A percentile compares a stretch with the other conserved stretches of the same genome.
Evolutionary conservation across 2,113 vertebrate genomes (phyloP).

Genomic region (Zapus hudsonius): DNA sequence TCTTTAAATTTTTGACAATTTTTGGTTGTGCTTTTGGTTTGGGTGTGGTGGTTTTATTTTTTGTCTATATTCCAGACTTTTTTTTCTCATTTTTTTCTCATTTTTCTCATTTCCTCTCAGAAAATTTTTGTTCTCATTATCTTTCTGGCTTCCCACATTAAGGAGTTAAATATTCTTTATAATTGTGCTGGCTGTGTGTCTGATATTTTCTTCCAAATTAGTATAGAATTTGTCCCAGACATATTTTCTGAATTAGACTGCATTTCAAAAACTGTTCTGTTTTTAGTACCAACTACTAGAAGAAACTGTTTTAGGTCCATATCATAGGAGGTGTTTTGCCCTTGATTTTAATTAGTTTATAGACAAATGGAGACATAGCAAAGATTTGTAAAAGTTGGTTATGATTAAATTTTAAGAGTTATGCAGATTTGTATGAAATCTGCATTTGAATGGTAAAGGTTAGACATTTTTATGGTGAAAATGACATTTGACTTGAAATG

Average conservation of each 20-base stretch:
- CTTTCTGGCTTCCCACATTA: neutral
- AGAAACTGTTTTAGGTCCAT: neutral
- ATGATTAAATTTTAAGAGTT: neutral
- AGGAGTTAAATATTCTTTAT: constrained; percentile 15
- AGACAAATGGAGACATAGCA: neutral
- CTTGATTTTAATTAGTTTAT: neutral
- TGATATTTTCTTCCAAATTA: neutral
- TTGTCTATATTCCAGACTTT: neutral
- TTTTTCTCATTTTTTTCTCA: too few relatives aligned
- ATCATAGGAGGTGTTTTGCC: constrained; percentile 11
- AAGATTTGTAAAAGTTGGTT: neutral
- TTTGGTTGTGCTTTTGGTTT: neutral
- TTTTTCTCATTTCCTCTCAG: neutral
- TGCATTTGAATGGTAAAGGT: neutral
- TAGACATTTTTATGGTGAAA: neutral
- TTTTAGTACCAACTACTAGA: neutral
- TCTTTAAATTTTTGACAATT: neutral
- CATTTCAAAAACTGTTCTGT: neutral
- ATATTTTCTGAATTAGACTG: neutral
- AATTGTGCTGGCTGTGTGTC: constrained; percentile 5
- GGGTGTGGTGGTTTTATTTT: neutral
- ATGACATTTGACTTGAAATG: neutral
- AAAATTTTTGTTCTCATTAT: neutral
- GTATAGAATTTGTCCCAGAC: neutral
- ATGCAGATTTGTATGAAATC: neutral